These are phyloP conservation scores for Drosophila erecta DNA, from an alignment of 1,140 invertebrate genomes.

Conservation along the genomic window DNA sequence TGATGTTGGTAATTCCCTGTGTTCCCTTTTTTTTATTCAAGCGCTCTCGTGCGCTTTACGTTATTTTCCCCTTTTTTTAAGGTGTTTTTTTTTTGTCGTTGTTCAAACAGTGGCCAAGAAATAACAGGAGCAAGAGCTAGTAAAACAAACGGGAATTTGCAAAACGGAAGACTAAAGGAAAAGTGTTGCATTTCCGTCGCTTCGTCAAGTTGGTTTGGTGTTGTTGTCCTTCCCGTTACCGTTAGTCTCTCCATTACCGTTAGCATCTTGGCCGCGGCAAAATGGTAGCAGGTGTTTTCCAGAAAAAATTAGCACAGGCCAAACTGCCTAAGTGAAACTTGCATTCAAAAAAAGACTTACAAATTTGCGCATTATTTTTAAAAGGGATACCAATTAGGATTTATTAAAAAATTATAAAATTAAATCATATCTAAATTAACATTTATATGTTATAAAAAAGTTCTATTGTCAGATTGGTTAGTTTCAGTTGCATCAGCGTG, in stretches of 20 bases:
- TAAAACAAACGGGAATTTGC: conserved; percentile 57
- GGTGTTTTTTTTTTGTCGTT: conserved; percentile 32
- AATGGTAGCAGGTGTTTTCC: conserved; percentile 52
- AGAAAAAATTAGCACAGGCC: conserved; percentile 35
- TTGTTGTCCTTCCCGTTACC: conserved; percentile 17
- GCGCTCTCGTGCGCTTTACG: conserved; percentile 11
- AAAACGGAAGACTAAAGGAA: conserved; percentile 66
- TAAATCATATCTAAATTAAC: no score
- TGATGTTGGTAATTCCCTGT: conserved; percentile 56
- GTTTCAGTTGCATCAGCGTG: no score
- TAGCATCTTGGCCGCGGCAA: conserved; percentile 45
- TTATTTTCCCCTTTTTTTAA: conserved; percentile 25
- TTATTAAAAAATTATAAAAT: no score
- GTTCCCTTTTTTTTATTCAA: conserved; percentile 8
- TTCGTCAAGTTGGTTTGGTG: conserved; percentile 8
- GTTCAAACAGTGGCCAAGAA: conserved; percentile 57
- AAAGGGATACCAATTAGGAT: no score
- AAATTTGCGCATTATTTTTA: neutral
- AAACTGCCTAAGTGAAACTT: neutral
- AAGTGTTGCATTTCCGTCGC: conserved; percentile 76
- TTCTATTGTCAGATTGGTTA: no score
- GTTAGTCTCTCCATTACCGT: conserved; percentile 35
- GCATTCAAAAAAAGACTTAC: neutral
- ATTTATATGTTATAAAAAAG: no score
- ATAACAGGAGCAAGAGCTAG: conserved; percentile 44